Percentiles rank a stretch among this genome's conserved stretches.
phyloP scores from a whole-genome alignment of 2,888 invertebrate genomes.

The Lasioglossum villosulum region DNA sequence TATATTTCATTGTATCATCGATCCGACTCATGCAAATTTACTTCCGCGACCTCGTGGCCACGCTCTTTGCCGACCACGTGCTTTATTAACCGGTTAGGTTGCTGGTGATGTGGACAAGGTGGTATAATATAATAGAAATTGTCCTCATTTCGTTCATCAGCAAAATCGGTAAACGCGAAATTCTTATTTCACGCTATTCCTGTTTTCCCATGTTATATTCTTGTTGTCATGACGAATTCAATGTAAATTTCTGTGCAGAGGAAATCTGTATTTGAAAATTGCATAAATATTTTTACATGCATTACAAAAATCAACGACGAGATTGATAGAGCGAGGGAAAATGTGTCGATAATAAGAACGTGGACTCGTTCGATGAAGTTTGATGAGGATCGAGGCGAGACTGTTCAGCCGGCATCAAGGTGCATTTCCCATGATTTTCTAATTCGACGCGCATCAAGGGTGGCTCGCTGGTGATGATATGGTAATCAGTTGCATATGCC shows the following conservation, averaged over 20 bases:
- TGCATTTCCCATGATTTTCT: conserved; percentile 3
- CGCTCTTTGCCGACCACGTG: neutral
- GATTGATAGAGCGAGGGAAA: neutral
- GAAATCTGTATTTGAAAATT: neutral
- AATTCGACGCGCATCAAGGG: conserved; percentile 9
- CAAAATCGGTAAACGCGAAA: too few relatives aligned
- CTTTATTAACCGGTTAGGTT: neutral
- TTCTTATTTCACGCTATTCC: neutral
- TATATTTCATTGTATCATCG: conserved; percentile 17
- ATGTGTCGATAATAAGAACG: neutral
- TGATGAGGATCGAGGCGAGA: neutral
- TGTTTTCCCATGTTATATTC: neutral
- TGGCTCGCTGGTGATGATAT: conserved; percentile 8
- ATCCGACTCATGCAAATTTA: neutral
- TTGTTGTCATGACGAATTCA: too few relatives aligned
- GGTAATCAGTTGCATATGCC: conserved; percentile 48
- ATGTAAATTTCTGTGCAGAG: neutral
- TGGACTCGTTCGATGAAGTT: neutral
- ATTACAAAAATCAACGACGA: neutral
- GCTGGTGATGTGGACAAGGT: too few relatives aligned
- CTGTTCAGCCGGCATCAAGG: neutral
- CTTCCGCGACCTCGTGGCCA: neutral
- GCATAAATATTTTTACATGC: neutral
- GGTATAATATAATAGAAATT: too few relatives aligned
- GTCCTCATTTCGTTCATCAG: too few relatives aligned